Evolutionary conservation across 2,113 vertebrate genomes (phyloP).

Genomic region (Epinephelus lanceolatus): DNA sequence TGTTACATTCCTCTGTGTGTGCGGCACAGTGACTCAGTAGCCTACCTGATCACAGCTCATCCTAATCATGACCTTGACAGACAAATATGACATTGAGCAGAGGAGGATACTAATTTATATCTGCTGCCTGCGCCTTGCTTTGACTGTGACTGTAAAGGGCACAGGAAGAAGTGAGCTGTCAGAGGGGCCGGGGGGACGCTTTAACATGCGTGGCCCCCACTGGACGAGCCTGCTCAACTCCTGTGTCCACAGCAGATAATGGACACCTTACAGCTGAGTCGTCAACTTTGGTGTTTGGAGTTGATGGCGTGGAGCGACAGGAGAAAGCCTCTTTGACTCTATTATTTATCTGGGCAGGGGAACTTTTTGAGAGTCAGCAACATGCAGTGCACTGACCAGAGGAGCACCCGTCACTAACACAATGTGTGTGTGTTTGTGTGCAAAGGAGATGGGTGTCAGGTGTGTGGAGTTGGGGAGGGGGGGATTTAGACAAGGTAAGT

Average conservation of each 20-base stretch:
- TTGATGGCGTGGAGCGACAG: constrained; percentile 66
- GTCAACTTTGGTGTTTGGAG: constrained; percentile 65
- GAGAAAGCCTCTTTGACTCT: constrained; percentile 66
- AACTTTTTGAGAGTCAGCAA: constrained; percentile 67
- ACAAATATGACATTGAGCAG: constrained; percentile 77
- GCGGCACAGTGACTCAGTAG: constrained; percentile 38
- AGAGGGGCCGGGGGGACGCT: constrained; percentile 52
- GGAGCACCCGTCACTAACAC: constrained; percentile 29
- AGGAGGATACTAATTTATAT: constrained; percentile 69
- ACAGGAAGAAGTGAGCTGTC: constrained; percentile 70
- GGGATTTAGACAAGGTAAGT: constrained; percentile 15
- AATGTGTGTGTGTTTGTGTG: constrained; percentile 15
- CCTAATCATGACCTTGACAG: constrained; percentile 78
- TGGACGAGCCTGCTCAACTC: constrained; percentile 48
- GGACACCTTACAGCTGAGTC: constrained; percentile 75
- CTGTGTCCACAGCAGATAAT: constrained; percentile 72
- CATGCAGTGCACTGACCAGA: constrained; percentile 53
- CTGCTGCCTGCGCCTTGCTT: constrained; percentile 34
- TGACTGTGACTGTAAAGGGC: constrained; percentile 66
- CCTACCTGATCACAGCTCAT: constrained; percentile 77
- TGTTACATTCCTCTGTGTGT: neutral
- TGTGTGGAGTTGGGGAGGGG: constrained; percentile 18
- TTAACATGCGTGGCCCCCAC: constrained; percentile 43
- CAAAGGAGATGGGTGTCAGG: neutral
- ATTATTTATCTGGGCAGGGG: constrained; percentile 73